Evolutionary conservation across 2,113 vertebrate species (phyloP).

Genomic region (Oryzias woworae): DNA sequence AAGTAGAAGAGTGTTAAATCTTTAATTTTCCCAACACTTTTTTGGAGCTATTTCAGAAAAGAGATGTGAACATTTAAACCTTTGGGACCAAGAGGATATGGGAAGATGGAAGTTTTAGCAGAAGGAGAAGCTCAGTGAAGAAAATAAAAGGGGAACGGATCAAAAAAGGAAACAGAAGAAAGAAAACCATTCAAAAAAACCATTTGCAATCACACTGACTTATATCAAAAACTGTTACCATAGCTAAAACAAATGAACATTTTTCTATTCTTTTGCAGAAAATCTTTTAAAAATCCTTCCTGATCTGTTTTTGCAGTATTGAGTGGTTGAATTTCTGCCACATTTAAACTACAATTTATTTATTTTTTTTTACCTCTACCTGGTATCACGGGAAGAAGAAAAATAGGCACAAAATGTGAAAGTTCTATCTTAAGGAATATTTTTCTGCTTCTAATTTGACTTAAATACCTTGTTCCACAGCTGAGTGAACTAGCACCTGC

Average conservation of each 20-base stretch:
- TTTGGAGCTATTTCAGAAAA: conserved; percentile 58
- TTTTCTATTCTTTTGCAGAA: too few species aligned
- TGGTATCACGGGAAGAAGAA: conserved; percentile 85
- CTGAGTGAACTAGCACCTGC: conserved; percentile 99
- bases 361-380: conserved; percentile 48
- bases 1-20: conserved; percentile 57
- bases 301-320: conserved; percentile 3
- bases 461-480: conserved; percentile 99
- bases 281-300: too few species aligned
- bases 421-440: conserved; percentile 98
- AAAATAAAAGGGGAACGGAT: conserved; percentile 12
- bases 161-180: conserved; percentile 2
- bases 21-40: conserved; percentile 65
- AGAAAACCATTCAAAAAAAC: too few species aligned
- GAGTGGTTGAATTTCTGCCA: conserved; percentile 39
- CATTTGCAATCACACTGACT: too few species aligned
- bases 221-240: too few species aligned
- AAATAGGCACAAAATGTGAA: conserved; percentile 98
- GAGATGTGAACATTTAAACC: conserved; percentile 57
- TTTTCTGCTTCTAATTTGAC: conserved; percentile 98
- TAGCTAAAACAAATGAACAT: too few species aligned
- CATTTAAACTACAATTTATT: conserved; percentile 52
- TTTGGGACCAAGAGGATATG: conserved; percentile 32
- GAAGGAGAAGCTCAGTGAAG: conserved; percentile 9
- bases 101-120: conserved; percentile 11